Conservation (phyloP, 2,113 vertebrate species). For the Bufo gargarizans region DNA sequence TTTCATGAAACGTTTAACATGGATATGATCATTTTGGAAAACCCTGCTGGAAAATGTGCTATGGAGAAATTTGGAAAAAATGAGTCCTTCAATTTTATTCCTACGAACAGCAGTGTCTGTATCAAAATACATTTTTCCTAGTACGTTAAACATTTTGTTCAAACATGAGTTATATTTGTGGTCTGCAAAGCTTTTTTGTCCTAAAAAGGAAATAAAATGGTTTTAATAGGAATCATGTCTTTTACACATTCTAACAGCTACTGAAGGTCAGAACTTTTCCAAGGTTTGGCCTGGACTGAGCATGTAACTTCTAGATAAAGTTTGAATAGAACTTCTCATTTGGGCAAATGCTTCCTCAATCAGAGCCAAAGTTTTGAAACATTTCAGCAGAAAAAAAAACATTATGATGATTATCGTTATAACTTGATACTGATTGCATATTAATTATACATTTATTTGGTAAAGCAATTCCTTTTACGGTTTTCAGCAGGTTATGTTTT, state of each 20-base stretch:
- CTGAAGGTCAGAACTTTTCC: conserved; percentile 33
- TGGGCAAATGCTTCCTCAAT: neutral
- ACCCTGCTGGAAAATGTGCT: conserved; percentile 44
- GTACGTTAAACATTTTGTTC: conserved; percentile 29
- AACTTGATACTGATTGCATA: no score
- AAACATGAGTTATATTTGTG: conserved; percentile 38
- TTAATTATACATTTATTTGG: no score
- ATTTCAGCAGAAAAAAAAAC: neutral
- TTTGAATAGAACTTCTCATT: neutral
- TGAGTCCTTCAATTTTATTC: conserved; percentile 24
- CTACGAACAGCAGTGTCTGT: conserved; percentile 29
- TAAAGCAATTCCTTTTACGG: no score
- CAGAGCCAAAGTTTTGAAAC: neutral
- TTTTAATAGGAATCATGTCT: conserved; percentile 3
- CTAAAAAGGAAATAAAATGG: conserved; percentile 45
- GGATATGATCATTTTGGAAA: conserved; percentile 13
- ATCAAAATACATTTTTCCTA: conserved; percentile 40
- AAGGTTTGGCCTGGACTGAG: neutral
- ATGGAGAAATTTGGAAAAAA: conserved; percentile 49
- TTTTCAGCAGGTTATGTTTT: no score
- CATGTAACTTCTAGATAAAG: neutral
- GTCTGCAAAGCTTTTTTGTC: conserved; percentile 13
- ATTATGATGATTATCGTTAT: no score
- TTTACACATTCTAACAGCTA: conserved; percentile 41
- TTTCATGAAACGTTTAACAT: conserved; percentile 20